Evolutionary conservation across 2,888 invertebrate species (phyloP).

Genomic region (Acleris emargana): DNA sequence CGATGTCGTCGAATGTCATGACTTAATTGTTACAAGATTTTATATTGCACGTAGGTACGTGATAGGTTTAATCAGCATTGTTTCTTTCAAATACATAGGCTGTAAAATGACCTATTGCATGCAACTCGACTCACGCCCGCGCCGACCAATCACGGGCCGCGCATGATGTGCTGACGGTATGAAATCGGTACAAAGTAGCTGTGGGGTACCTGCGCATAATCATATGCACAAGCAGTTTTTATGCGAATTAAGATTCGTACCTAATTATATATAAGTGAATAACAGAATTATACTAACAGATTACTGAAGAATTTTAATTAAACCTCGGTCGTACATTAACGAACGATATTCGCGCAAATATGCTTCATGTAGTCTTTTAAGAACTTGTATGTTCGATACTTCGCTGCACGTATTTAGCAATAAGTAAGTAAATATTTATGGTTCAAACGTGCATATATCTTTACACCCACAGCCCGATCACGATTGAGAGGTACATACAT

Average conservation of each 20-base stretch:
- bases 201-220: constrained; percentile 12
- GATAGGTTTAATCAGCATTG: constrained; percentile 6
- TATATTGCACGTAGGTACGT: background rate
- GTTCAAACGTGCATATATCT: constrained; percentile 8
- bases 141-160: background rate
- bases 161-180: constrained; percentile 8
- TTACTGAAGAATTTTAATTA: constrained; percentile 32
- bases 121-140: background rate
- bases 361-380: background rate
- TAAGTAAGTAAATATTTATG: background rate
- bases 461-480: background rate
- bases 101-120: background rate
- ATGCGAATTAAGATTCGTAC: constrained; percentile 17
- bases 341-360: background rate
- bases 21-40: background rate
- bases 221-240: background rate
- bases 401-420: constrained; percentile 19
- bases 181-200: constrained; percentile 6
- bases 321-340: constrained; percentile 14
- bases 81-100: background rate
- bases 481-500: background rate
- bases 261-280: constrained; percentile 28
- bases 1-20: too few relatives aligned
- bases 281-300: constrained; percentile 17
- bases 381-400: background rate